Percentiles rank a stretch among this genome's conserved stretches.
These are phyloP conservation scores for Zosterops hypoxanthus DNA, from an alignment of 2,113 vertebrate genomes.

Conservation along the genomic window DNA sequence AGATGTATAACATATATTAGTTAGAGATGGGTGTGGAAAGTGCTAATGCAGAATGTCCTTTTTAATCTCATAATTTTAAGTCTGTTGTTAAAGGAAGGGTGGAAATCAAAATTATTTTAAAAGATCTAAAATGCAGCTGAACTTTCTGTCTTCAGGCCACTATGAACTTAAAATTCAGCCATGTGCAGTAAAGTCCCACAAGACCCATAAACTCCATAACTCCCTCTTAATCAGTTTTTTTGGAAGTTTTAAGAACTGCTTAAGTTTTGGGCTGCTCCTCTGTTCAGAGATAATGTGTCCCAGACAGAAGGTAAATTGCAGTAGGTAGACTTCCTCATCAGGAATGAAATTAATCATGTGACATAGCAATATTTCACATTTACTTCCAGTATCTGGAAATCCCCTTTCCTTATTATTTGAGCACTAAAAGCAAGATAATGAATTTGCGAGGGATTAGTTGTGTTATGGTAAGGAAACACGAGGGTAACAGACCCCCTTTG, in stretches of 20 bases:
- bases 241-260: slow-evolving; percentile 34
- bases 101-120: neutral
- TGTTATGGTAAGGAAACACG: neutral
- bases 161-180: slow-evolving; percentile 24
- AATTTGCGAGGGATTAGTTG: neutral
- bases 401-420: neutral
- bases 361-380: neutral
- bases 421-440: neutral
- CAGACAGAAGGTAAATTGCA: slow-evolving; percentile 38
- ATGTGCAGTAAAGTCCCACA: slow-evolving; percentile 8
- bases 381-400: slow-evolving; percentile 17
- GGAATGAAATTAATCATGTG: slow-evolving; percentile 6
- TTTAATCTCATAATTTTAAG: neutral
- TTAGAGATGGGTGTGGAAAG: neutral
- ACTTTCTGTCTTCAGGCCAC: neutral
- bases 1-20: neutral
- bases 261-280: slow-evolving; percentile 33
- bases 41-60: neutral
- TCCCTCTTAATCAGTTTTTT: slow-evolving; percentile 55
- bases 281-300: slow-evolving; percentile 6
- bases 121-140: slow-evolving; percentile 18
- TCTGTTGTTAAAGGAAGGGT: neutral
- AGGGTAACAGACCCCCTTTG: neutral
- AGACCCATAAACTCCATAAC: slow-evolving; percentile 54
- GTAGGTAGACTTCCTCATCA: neutral